phyloP scores from a whole-genome alignment of 1,140 invertebrate genomes.

The Macrobrachium rosenbergii region DNA sequence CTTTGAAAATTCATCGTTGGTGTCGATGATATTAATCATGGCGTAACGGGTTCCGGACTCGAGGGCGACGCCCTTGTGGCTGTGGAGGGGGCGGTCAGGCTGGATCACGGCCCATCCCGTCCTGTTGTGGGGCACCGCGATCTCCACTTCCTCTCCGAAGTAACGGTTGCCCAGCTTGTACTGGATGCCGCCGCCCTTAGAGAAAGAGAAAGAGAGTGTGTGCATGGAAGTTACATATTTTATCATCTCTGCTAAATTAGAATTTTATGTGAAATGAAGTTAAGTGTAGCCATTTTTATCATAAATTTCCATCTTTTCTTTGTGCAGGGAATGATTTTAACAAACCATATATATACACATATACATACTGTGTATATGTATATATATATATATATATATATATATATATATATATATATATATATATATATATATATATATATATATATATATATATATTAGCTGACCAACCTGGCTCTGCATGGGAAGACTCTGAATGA shows the following conservation, averaged over 20 bases:
- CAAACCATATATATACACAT: too few relatives aligned
- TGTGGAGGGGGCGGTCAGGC: slow-evolving; percentile 40
- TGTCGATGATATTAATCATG: slow-evolving; percentile 44
- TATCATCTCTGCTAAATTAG: background rate
- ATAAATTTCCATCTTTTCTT: too few relatives aligned
- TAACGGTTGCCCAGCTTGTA: slow-evolving; percentile 41
- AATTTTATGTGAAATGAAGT: too few relatives aligned
- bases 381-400: background rate
- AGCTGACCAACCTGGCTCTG: too few relatives aligned
- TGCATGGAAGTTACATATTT: background rate
- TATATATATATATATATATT: too few relatives aligned
- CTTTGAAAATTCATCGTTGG: slow-evolving; percentile 30
- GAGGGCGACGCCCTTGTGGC: slow-evolving; percentile 41
- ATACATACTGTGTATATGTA: too few relatives aligned
- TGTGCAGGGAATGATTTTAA: too few relatives aligned
- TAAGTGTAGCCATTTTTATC: too few relatives aligned
- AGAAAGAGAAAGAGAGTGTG: background rate
- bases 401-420: too few relatives aligned
- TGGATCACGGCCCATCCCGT: slow-evolving; percentile 52
- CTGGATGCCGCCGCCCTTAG: slow-evolving; percentile 42
- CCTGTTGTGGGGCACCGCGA: slow-evolving; percentile 35
- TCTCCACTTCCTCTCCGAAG: slow-evolving; percentile 39
- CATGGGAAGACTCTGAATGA: background rate
- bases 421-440: background rate
- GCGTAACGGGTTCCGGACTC: slow-evolving; percentile 39